A percentile compares a stretch with the other conserved stretches of the same genome.
Conservation (phyloP, 2,113 vertebrate genomes). For the Microcebus ravelobensis region DNA sequence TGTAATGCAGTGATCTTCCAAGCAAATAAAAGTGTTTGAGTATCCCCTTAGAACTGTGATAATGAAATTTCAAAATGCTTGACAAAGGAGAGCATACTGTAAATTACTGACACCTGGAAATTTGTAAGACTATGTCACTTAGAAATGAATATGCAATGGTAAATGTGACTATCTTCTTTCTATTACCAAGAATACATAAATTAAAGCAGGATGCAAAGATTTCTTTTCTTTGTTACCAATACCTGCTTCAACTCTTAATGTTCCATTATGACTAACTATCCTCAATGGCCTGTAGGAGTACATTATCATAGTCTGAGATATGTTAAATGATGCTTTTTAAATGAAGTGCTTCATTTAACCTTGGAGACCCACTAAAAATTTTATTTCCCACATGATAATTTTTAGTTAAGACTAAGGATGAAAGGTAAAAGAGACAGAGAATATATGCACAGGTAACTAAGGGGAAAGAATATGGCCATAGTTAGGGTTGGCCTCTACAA, state of each 20-base stretch:
- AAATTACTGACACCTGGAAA: slow-evolving; percentile 45
- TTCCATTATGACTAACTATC: slow-evolving; percentile 10
- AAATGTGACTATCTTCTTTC: background rate
- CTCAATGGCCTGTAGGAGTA: background rate
- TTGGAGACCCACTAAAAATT: slow-evolving; percentile 37
- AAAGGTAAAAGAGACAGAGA: slow-evolving; percentile 39
- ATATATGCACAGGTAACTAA: background rate
- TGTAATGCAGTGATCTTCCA: background rate
- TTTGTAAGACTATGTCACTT: slow-evolving; percentile 11
- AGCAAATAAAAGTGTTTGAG: background rate
- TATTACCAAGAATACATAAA: background rate
- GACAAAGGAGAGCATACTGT: background rate
- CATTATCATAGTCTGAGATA: background rate
- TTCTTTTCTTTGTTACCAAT: slow-evolving; percentile 28
- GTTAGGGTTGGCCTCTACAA: background rate
- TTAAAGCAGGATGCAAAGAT: slow-evolving; percentile 32
- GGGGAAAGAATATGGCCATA: background rate
- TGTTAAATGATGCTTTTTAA: slow-evolving; percentile 58
- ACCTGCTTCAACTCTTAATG: slow-evolving; percentile 43
- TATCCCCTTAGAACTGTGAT: background rate
- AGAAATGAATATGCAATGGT: background rate
- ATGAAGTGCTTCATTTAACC: slow-evolving; percentile 61
- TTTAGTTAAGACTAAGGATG: background rate
- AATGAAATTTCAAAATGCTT: slow-evolving; percentile 55
- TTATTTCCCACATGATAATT: slow-evolving; percentile 53